Base-by-base conservation (phyloP, 2,797 vertebrate species). In the Chaetophractus vellerosus region DNA sequence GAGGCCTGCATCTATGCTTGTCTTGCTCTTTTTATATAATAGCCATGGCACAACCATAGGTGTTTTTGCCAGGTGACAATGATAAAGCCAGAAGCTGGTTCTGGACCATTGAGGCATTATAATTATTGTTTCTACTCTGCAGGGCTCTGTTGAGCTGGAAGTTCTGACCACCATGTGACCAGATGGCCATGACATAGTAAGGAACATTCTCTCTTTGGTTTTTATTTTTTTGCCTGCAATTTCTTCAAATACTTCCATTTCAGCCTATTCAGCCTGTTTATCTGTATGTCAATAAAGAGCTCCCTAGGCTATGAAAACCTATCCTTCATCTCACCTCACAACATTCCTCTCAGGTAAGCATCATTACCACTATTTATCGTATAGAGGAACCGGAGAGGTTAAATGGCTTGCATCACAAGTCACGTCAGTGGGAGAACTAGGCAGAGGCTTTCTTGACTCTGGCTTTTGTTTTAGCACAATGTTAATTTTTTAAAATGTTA, bases 401-500 rank as follows among this genome's bases (percentile, higher is more conserved):
- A 59, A 57, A 41, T 31, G n/a, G 36, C 9, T 0, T 10, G 1
- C 11, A 45, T 81, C 72, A 90, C 50, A 81, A 38, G 78, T 81
- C 55, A 38, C 23, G 50, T 28, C 33, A 23, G 10, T 26, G n/a
- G 71, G 38, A 87, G 36, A 85, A 50, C 41, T 52, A 24, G 38
- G 52, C 16, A 4, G 9, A n/a, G 57, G 4, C 11, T 41, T 85
- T 86, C 26, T 33, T 59, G 21, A 28, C 50, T 85, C 28, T 88
- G 79, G 71, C 33, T 48, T 86, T 80, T 87, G 45, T 74, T 92
- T 84, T 3, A 85, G 69, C 12, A 74, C 33, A 63, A 88, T 55
- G 93, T 24, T 45, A 38, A 82, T 97, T 93, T 66, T 69, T 68
- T 9, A 76, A 94, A 93, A 94, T 88, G 52, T 87, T 95, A 88